Evolutionary conservation across 2,888 invertebrate species (phyloP).

Genomic region (Cerceris rybyensis): DNA sequence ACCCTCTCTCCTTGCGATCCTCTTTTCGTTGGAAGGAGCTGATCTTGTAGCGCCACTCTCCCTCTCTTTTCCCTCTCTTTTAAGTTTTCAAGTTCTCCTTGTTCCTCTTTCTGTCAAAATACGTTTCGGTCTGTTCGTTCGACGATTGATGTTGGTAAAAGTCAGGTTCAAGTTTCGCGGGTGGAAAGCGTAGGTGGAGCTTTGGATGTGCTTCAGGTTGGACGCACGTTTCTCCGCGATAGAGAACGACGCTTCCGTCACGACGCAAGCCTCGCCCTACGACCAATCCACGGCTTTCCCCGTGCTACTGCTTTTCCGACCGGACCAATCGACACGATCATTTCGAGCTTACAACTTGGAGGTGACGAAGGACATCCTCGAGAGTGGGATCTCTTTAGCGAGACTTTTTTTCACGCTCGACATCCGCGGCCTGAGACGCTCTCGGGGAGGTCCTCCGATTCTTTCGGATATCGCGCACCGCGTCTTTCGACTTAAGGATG

Average conservation of each 20-base stretch:
- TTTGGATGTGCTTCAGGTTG: conserved; percentile 58
- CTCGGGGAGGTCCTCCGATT: background rate
- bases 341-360: conserved; percentile 34
- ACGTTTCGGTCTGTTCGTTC: conserved; percentile 4
- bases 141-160: conserved; percentile 23
- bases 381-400: conserved; percentile 51
- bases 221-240: conserved; percentile 32
- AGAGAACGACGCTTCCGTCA: conserved; percentile 57
- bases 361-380: conserved; percentile 23
- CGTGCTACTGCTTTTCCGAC: conserved; percentile 61
- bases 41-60: conserved; percentile 17
- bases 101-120: background rate
- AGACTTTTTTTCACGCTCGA: conserved; percentile 37
- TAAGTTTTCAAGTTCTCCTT: conserved; percentile 5
- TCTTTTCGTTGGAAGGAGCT: background rate
- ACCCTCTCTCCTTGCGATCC: background rate
- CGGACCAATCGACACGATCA: conserved; percentile 66
- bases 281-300: conserved; percentile 73
- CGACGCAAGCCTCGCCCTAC: conserved; percentile 76
- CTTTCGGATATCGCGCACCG: conserved; percentile 26
- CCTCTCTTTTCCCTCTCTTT: conserved; percentile 37
- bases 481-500: conserved; percentile 4
- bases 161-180: conserved; percentile 52
- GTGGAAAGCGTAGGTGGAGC: conserved; percentile 72
- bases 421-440: conserved; percentile 11